Evolutionary conservation across 1,140 invertebrate genomes (phyloP).

Genomic region (Drosophila tsacasi): DNA sequence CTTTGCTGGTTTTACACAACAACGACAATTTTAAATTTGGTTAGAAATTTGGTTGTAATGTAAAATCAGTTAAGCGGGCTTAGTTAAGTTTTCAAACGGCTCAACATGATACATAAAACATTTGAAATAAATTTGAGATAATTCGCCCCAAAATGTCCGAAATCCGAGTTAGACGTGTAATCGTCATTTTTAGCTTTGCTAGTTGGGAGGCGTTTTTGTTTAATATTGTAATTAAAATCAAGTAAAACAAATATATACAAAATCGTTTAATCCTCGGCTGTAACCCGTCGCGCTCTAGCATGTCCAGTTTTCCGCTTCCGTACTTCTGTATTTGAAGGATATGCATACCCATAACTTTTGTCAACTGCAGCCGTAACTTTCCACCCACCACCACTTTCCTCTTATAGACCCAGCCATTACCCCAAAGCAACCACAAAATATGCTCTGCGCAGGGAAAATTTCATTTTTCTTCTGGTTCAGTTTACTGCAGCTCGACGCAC

Average conservation of each 20-base stretch:
- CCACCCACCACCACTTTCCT: slow-evolving; percentile 23
- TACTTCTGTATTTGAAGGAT: slow-evolving; percentile 62
- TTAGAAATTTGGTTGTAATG: too few species aligned
- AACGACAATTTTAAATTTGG: too few species aligned
- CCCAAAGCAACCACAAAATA: slow-evolving; percentile 66
- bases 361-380: slow-evolving; percentile 57
- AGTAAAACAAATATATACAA: background rate
- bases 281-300: slow-evolving; percentile 14
- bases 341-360: slow-evolving; percentile 79
- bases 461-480: slow-evolving; percentile 61
- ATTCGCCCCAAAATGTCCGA: background rate
- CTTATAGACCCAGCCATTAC: slow-evolving; percentile 15
- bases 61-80: too few species aligned
- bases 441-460: slow-evolving; percentile 71
- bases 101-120: background rate
- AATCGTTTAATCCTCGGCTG: slow-evolving; percentile 17
- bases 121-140: background rate
- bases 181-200: background rate
- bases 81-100: too few species aligned
- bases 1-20: too few species aligned
- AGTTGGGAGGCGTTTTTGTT: background rate
- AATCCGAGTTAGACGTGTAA: background rate
- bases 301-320: slow-evolving; percentile 45
- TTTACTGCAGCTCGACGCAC: slow-evolving; percentile 72
- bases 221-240: background rate